A percentile compares a stretch with the other conserved stretches of the same genome.
phyloP scores from a whole-genome alignment of 2,888 invertebrate species.

The Sylvicola cinctus region DNA sequence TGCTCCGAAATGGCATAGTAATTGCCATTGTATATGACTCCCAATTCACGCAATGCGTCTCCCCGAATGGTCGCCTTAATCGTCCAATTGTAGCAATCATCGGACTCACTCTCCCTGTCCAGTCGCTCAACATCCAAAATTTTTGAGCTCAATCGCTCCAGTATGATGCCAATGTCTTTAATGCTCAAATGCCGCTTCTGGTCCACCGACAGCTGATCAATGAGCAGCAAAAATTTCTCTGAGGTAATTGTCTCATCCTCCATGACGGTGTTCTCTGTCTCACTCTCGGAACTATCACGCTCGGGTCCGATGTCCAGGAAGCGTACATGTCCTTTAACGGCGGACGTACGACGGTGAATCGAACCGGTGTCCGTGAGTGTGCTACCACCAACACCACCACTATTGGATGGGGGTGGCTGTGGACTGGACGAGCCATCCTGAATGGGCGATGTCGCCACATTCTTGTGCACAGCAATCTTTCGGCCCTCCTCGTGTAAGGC shows the following conservation, averaged over 20 bases:
- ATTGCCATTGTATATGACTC: slow-evolving; percentile 87
- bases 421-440: slow-evolving; percentile 54
- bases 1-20: slow-evolving; percentile 91
- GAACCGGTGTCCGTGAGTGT: slow-evolving; percentile 8
- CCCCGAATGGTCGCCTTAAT: slow-evolving; percentile 88
- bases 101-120: slow-evolving; percentile 79
- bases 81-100: slow-evolving; percentile 91
- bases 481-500: slow-evolving; percentile 84
- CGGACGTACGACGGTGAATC: slow-evolving; percentile 24
- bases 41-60: slow-evolving; percentile 73
- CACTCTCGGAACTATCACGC: slow-evolving; percentile 78
- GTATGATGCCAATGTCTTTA: slow-evolving; percentile 86
- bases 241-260: slow-evolving; percentile 78
- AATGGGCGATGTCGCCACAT: slow-evolving; percentile 81
- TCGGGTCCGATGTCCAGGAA: slow-evolving; percentile 61
- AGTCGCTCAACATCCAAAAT: slow-evolving; percentile 83
- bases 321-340: slow-evolving; percentile 58
- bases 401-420: slow-evolving; percentile 31
- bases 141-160: slow-evolving; percentile 79
- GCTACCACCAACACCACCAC: slow-evolving; percentile 12
- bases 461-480: slow-evolving; percentile 78
- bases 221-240: slow-evolving; percentile 79
- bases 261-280: slow-evolving; percentile 82
- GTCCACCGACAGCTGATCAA: slow-evolving; percentile 81
- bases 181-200: slow-evolving; percentile 82